Base-by-base conservation (phyloP, 2,797 vertebrate genomes). In the Sciurus carolinensis region DNA sequence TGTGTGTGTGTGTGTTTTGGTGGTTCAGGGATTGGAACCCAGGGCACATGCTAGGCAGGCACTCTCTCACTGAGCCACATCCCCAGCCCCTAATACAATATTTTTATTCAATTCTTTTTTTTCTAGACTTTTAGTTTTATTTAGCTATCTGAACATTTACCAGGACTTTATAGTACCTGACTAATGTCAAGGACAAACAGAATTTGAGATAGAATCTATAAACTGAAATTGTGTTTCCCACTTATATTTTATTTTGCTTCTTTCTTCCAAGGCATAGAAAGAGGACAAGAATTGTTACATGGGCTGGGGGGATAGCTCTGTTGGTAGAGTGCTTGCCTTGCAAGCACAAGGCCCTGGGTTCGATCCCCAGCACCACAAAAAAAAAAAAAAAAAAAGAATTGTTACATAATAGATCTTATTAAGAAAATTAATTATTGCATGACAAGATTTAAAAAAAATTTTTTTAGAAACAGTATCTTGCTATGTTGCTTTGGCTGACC, bases 121-220 rank as follows among this genome's bases (percentile, higher is more conserved):
- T 69, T 4, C 50, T 94, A 73, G 47, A 64, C n/a, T 47, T 12
- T 80, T 83, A 80, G 52, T 94, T 15, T 52, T 52, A 52, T 92
- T 67, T 87, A 15, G 83, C 8, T 91, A 47, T 75, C 59, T 91
- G 64, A 67, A 28, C 36, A 52, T 66, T 28, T 75, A 13, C 28
- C 26, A 80, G 59, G 20, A 91, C 44, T 91, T 91, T 73, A 84
- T 54, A 52, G 36, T 67, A 54, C 52, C 59, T 85, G 39, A 88
- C 50, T 59, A 80, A 75, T 59, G 39, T 59, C 44, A 90, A 73
- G 76, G 47, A 92, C 71, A 82, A 90, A 76, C 62, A 47, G 8
- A 81, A 44, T 90, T 39, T 89, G 69, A 86, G 26, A 69, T n/a
- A 72, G 50, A 88, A 94, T 57, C 24, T 95, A 54, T 79, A 81